Evolutionary conservation across 2,888 invertebrate genomes (phyloP).

Genomic region (Alcis repandata): DNA sequence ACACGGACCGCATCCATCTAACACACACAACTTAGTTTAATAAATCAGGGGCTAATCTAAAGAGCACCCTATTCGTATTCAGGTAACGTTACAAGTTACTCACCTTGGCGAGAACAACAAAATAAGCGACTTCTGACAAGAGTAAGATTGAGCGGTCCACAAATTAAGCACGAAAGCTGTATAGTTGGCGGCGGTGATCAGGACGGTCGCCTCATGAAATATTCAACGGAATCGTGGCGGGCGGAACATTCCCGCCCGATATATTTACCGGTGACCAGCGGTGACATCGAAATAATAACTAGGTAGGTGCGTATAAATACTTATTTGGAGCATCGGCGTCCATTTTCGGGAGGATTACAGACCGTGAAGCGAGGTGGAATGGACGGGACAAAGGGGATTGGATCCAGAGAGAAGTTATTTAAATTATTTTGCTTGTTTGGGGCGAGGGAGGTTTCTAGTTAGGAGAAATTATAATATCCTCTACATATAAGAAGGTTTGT

Average conservation of each 20-base stretch:
- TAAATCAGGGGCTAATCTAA: constrained; percentile 48
- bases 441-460: constrained; percentile 16
- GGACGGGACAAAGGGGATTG: constrained; percentile 47
- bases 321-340: constrained; percentile 49
- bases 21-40: constrained; percentile 39
- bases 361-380: constrained; percentile 39
- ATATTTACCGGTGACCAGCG: constrained; percentile 70
- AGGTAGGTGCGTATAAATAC: constrained; percentile 37
- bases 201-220: constrained; percentile 69
- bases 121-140: constrained; percentile 55
- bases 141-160: constrained; percentile 65
- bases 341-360: constrained; percentile 44
- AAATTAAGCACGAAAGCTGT: constrained; percentile 66
- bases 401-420: constrained; percentile 37
- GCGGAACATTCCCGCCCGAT: constrained; percentile 60
- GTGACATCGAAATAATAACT: constrained; percentile 66
- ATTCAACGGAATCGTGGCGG: constrained; percentile 69
- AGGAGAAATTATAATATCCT: constrained; percentile 2
- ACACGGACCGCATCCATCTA: constrained; percentile 42
- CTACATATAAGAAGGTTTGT: not conserved
- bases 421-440: constrained; percentile 33
- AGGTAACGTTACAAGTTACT: constrained; percentile 40
- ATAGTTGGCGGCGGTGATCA: constrained; percentile 63
- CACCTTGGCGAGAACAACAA: constrained; percentile 48
- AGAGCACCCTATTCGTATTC: constrained; percentile 48